Conservation (phyloP, 1,140 invertebrate species). For the Heliconius hewitsoni region DNA sequence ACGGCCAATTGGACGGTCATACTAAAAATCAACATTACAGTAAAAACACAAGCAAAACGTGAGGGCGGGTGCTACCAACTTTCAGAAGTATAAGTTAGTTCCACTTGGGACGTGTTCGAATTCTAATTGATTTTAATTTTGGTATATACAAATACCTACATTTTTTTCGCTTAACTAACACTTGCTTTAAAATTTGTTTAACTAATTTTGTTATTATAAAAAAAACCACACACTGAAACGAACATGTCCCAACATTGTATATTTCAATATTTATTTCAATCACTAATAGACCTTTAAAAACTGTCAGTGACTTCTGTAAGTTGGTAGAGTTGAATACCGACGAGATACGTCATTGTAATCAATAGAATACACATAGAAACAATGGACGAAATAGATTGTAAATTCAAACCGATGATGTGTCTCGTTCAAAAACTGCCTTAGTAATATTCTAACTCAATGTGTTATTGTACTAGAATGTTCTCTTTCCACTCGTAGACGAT, state of each 20-base stretch:
- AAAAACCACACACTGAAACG: neutral
- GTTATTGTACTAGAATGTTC: slow-evolving; percentile 22
- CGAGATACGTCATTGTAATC: slow-evolving; percentile 25
- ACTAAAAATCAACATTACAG: slow-evolving; percentile 5
- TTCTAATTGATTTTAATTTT: neutral
- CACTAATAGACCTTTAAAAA: too few relatives aligned
- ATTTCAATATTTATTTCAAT: neutral
- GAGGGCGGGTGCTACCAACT: slow-evolving; percentile 27
- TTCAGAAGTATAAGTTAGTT: neutral
- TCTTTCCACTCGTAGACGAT: slow-evolving; percentile 21
- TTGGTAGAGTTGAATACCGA: slow-evolving; percentile 27
- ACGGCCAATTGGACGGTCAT: neutral
- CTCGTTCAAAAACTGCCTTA: slow-evolving; percentile 38
- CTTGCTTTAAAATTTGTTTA: neutral
- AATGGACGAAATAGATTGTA: slow-evolving; percentile 8
- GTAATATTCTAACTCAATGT: slow-evolving; percentile 37
- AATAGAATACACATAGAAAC: neutral
- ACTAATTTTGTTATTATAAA: neutral
- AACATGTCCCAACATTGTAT: slow-evolving; percentile 4
- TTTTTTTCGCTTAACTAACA: neutral
- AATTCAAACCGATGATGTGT: slow-evolving; percentile 24
- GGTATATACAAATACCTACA: too few relatives aligned
- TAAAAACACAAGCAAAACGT: slow-evolving; percentile 15
- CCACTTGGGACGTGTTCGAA: neutral
- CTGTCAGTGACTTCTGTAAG: slow-evolving; percentile 24